Base-by-base conservation (phyloP, 1,140 invertebrate genomes). In the Pogonomyrmex barbatus region DNA sequence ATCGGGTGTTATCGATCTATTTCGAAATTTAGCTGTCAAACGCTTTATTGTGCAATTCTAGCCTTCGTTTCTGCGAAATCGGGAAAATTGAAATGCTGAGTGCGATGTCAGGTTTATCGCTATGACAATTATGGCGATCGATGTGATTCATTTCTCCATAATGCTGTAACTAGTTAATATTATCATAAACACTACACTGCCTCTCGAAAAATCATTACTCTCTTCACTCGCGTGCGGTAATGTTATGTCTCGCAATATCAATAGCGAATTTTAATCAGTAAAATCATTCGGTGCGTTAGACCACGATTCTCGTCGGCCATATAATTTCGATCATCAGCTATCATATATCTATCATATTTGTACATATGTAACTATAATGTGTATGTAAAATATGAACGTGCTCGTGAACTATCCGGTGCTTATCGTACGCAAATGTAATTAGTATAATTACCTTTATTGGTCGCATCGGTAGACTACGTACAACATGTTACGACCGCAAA, bases 371-470 rank as follows among this genome's bases (percentile, higher is more conserved):
- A 30, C 5, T 73, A 39, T 50, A 63, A 63, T 36, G 24, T n/a
- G 12, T 52, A 52, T 50, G 78, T 82, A 71, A 82, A 71, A 71
- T 78, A 78, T 67, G 45, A 42, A 36, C 50, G 65, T 60, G 12
- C 24, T 47, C 17, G 58, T 71, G 60, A 73, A 73, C 56, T 73
- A 65, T 56, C 67, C 56, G 36, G 68, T 73, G 87, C 77, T 88
- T 88, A 87, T 87, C 82, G 89, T 63, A 78, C 83, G 63, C 68
- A 79, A 90, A 83, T 79, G 89, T 88, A 90, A 90, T 90, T 90
- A 90, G 89, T 90, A 90, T 90, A 90, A 90, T 90, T 90, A 90
- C 86, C 89, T 84, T 88, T 90, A 90, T 90, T 88, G 89, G 88
- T 90, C 78, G 54, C 85, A 90, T 88, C 78, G 67, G 89, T 88